Evolutionary conservation across 2,113 vertebrate species (phyloP).

Genomic region (Ranitomeya variabilis): DNA sequence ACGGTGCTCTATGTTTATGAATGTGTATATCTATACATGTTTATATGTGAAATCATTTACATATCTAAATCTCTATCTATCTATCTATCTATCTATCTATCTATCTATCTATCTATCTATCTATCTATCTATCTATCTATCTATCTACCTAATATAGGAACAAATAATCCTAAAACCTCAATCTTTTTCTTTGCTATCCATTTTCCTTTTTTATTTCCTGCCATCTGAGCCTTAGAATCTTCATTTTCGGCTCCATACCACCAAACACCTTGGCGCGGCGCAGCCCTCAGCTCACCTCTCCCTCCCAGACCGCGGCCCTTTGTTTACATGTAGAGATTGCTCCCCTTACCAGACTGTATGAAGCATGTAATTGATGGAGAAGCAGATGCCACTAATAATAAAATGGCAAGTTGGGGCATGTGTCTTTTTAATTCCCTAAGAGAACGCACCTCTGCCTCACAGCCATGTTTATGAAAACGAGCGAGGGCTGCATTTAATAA

Average conservation of each 20-base stretch:
- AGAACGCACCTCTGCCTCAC: neutral
- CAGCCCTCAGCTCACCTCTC: neutral
- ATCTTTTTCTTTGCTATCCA: neutral
- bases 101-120: neutral
- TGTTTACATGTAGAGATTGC: conserved; percentile 34
- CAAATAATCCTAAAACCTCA: neutral
- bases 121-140: neutral
- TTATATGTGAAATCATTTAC: neutral
- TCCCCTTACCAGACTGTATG: conserved; percentile 32
- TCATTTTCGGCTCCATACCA: neutral
- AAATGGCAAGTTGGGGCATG: conserved; percentile 41
- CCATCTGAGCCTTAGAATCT: neutral
- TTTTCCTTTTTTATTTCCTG: neutral
- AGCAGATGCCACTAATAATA: conserved; percentile 47
- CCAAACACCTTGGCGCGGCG: neutral
- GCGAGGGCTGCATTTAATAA: conserved; percentile 2
- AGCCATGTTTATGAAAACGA: conserved; percentile 1
- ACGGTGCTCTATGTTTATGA: too few species aligned
- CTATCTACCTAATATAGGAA: neutral
- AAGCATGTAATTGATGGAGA: conserved; percentile 45
- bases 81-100: neutral
- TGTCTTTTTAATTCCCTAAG: conserved; percentile 23
- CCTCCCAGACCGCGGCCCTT: neutral
- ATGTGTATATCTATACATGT: neutral
- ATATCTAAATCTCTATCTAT: neutral